A percentile compares a stretch with the other conserved stretches of the same genome.
Conservation (phyloP, 2,797 vertebrate genomes). For the Sphaeramia orbicularis region DNA sequence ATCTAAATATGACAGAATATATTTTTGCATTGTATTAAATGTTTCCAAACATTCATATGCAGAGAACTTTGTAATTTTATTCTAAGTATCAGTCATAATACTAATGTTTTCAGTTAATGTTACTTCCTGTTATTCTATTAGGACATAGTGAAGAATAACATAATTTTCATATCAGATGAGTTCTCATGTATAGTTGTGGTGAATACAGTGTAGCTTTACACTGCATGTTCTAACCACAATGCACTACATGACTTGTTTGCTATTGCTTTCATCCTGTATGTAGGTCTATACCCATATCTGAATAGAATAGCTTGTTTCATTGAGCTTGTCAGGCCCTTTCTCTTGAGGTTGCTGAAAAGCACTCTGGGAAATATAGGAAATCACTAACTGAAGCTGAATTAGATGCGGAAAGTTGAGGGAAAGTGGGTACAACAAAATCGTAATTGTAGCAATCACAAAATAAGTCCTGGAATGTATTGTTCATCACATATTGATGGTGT, state of each 20-base stretch:
- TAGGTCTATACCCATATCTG: constrained; percentile 20
- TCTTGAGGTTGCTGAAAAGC: constrained; percentile 53
- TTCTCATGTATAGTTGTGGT: too few relatives aligned
- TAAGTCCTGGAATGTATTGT: constrained; percentile 55
- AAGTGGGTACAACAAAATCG: constrained; percentile 56
- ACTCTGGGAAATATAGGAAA: constrained; percentile 72
- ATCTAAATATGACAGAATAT: too few relatives aligned
- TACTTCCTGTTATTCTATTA: too few relatives aligned
- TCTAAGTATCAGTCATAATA: too few relatives aligned
- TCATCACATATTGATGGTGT: constrained; percentile 47
- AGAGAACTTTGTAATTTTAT: too few relatives aligned
- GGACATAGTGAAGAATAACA: too few relatives aligned
- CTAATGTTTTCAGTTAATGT: too few relatives aligned
- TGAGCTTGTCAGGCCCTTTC: constrained; percentile 41
- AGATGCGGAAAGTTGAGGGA: constrained; percentile 46
- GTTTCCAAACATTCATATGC: too few relatives aligned
- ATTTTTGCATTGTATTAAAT: too few relatives aligned
- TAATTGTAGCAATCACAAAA: constrained; percentile 55
- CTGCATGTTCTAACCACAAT: constrained; percentile 4
- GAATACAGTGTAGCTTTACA: not conserved
- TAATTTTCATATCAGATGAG: too few relatives aligned
- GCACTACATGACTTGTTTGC: constrained; percentile 9
- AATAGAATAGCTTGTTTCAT: constrained; percentile 47
- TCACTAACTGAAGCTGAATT: constrained; percentile 64
- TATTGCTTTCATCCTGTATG: not conserved